Evolutionary conservation across 2,797 vertebrate genomes (phyloP), one percentile per base, ranked within the genome.

Genomic region (Thunnus albacares): DNA sequence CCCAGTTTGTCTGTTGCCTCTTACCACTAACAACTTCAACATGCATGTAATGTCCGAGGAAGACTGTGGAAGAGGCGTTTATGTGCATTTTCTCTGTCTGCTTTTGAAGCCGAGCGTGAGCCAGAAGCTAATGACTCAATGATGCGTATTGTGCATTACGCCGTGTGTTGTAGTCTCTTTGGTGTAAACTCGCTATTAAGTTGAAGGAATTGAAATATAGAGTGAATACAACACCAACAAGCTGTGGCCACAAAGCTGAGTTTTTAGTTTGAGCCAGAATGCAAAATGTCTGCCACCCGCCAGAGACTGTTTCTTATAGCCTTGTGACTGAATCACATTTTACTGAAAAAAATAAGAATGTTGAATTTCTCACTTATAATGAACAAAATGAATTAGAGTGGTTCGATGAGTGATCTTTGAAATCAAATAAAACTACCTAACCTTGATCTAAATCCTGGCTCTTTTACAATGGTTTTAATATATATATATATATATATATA

Each of bases 61-160:
- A 24, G 41, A 26, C 59, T 63, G 61, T 12, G 47, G 57, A 49
- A 28, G 60, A 28, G 55, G 51, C 0, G 13, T 58, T 64, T 56
- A 26, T 75, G 60, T 83, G 51, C 6, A 4, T 51, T 67, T 60
- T 43, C 18, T 62, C 13, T 24, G 11, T 64, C 26, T 63, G 43
- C 47, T 49, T 79, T 72, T 77, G 22, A 77, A 78, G 85, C 64
- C 2, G 58, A 72, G 70, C 1, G 1, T 20, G 72, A 75, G 35
- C 41, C 77, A 77, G 43, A 24, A 68, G 57, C 51, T 88, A 82
- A 85, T 87, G 87, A 88, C 71, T 87, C 76, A 80, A n/a, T 66
- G 78, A 77, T 78, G 64, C 9, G n/a, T 66, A 71, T 70, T 59
- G 77, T 52, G 68, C 63, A 52, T 73, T 56, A 77, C 72, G 75